Evolutionary conservation across 2,797 vertebrate species (phyloP), one percentile per base, ranked within the genome.

Genomic region (Tadarida brasiliensis): DNA sequence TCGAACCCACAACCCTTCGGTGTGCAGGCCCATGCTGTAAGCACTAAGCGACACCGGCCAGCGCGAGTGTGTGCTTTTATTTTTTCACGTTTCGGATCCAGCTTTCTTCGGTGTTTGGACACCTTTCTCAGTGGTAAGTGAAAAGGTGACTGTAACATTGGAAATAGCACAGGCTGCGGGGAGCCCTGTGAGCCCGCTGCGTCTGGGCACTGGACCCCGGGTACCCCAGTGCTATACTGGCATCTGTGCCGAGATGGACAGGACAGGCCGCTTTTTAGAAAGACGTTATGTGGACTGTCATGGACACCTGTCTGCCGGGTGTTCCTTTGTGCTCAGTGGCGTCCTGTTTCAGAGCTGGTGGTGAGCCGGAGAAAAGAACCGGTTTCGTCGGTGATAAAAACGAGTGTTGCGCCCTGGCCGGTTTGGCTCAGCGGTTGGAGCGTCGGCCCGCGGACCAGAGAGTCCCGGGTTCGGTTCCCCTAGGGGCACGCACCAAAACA

Each of bases 241-340:
- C 63, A 7, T 87, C 91, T 97, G 94, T 95, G 84, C 95, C 84
- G 94, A 90, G 95, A 74, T 93, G 92, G 97, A 61, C 77, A 51
- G 86, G 94, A 61, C 22, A 71, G 96, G 97, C 97, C 93, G 91
- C 95, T 96, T 96, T 97, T 90, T 54, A 67, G 91, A 90, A 91
- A 73, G 82, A 63, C 74, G 70, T 87, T 39, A 39, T 67, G 49
- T 20, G 0, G 71, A 94, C 86, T 96, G 95, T 95, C 90, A 73
- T 95, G 77, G 73, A 96, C 83, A 77, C 93, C 80, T 67, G 39
- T 44, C 39, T 44, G 5, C 39, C 39, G 39, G 39, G 39, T 44
- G 39, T 44, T 44, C 39, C 39, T 44, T 44, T 7, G 71, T 49
- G 30, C 88, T 47, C 47, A 68, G 17, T 92, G 89, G 63, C 87